phyloP scores from a whole-genome alignment of 2,113 vertebrate genomes.

The Sylvietta virens region DNA sequence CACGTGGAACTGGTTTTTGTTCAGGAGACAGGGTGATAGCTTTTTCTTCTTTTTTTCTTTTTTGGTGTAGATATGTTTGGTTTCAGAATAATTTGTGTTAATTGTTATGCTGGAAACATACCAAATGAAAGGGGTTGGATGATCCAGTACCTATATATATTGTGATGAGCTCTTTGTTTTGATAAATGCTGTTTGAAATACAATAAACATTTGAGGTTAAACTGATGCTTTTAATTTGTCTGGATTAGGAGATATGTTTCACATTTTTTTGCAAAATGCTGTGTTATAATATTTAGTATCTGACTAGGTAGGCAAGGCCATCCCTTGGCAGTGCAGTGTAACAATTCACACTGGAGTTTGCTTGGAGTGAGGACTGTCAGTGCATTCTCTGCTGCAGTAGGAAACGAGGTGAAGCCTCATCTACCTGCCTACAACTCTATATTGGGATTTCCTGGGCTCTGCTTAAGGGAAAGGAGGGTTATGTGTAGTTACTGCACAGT shows the following conservation, averaged over 20 bases:
- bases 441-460: neutral
- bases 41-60: neutral
- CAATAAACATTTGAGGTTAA: slow-evolving; percentile 14
- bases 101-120: neutral
- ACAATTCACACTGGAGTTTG: neutral
- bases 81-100: slow-evolving; percentile 13
- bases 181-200: slow-evolving; percentile 13
- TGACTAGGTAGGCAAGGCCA: neutral
- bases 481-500: neutral
- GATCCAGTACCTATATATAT: neutral
- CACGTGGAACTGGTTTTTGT: slow-evolving; percentile 39
- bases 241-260: neutral
- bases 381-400: neutral
- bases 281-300: neutral
- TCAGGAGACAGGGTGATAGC: slow-evolving; percentile 8
- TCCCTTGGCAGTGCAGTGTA: neutral
- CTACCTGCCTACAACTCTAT: neutral
- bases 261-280: neutral
- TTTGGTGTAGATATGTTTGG: neutral
- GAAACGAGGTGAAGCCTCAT: neutral
- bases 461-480: neutral
- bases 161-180: slow-evolving; percentile 28
- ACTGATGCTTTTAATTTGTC: neutral
- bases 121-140: neutral
- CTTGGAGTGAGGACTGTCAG: neutral